Evolutionary conservation across 2,888 invertebrate genomes (phyloP).

Genomic region (Onthophagus sagittarius): DNA sequence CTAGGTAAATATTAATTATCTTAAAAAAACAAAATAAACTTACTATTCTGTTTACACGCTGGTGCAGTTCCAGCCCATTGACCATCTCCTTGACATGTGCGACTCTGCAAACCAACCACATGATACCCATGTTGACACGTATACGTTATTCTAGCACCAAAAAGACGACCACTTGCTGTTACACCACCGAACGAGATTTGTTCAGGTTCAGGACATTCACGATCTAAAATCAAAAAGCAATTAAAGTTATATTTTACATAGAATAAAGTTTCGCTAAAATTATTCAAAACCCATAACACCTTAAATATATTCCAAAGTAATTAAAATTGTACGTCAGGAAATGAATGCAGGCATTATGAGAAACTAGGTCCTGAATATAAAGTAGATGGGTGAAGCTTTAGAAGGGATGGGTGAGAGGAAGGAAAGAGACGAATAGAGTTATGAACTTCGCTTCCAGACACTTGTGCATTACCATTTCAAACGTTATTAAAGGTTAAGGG

Average conservation of each 20-base stretch:
- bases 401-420: no score
- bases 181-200: constrained; percentile 77
- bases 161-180: constrained; percentile 70
- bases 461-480: background rate
- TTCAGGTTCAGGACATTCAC: constrained; percentile 79
- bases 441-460: background rate
- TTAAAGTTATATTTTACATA: background rate
- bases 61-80: constrained; percentile 83
- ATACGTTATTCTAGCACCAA: constrained; percentile 80
- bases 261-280: background rate
- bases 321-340: background rate
- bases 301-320: background rate
- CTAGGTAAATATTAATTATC: no score
- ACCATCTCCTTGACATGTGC: constrained; percentile 90
- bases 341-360: background rate
- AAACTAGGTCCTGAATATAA: background rate
- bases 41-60: constrained; percentile 80
- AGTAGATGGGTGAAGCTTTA: background rate
- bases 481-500: background rate
- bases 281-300: background rate
- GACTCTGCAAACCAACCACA: constrained; percentile 79
- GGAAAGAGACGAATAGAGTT: background rate
- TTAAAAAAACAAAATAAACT: constrained; percentile 37
- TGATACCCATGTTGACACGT: constrained; percentile 86
- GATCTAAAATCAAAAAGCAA: constrained; percentile 54